These are phyloP conservation scores for Drosophila bocki DNA, from an alignment of 1,140 invertebrate species.

Conservation along the genomic window DNA sequence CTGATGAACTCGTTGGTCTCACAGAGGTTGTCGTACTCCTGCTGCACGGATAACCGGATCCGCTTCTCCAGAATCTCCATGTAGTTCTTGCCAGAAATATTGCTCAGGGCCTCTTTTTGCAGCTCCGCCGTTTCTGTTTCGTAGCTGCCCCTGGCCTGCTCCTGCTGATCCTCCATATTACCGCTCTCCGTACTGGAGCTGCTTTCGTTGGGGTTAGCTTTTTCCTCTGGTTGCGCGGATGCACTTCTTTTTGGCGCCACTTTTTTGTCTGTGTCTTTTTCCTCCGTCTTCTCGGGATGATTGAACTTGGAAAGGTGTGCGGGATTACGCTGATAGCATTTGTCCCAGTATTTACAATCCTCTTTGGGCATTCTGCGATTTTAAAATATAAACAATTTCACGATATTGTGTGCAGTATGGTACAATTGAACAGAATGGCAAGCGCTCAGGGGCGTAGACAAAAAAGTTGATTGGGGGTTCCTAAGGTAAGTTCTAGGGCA, in stretches of 20 bases:
- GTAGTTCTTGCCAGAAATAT: constrained; percentile 76
- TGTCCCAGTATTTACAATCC: constrained; percentile 91
- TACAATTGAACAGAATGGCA: constrained; percentile 24
- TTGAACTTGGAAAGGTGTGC: constrained; percentile 91
- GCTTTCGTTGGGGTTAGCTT: constrained; percentile 28
- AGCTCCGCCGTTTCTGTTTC: constrained; percentile 65
- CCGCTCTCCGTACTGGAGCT: constrained; percentile 17
- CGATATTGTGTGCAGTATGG: constrained; percentile 2
- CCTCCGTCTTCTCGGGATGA: constrained; percentile 87
- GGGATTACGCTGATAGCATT: constrained; percentile 94
- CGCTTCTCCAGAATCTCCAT: constrained; percentile 81
- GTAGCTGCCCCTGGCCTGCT: constrained; percentile 38
- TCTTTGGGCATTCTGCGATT: constrained; percentile 68
- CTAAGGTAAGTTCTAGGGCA: not conserved
- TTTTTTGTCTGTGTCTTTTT: constrained; percentile 35
- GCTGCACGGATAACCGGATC: constrained; percentile 71
- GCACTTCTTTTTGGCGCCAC: constrained; percentile 72
- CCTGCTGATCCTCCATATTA: constrained; percentile 14
- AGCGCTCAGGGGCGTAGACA: constrained; percentile 10
- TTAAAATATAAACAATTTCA: constrained; percentile 20
- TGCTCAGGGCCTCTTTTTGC: constrained; percentile 70
- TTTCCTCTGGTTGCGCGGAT: constrained; percentile 11
- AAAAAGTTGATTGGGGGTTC: not conserved
- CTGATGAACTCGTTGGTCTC: constrained; percentile 87
- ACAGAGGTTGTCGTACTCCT: constrained; percentile 78